Conservation (phyloP, 1,140 invertebrate genomes). For the Halictus rubicundus region DNA sequence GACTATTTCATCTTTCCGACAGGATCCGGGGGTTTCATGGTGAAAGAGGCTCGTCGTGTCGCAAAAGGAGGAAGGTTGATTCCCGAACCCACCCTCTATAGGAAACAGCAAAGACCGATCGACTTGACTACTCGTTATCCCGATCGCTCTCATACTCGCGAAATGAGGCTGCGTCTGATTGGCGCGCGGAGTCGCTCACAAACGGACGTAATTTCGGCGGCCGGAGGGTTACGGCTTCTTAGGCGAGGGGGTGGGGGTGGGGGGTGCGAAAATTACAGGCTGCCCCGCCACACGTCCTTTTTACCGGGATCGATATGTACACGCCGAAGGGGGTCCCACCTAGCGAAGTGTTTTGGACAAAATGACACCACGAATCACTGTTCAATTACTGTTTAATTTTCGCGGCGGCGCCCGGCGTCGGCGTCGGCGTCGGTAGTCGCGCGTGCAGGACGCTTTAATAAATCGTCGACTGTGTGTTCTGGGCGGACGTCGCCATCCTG, state of each 20-base stretch:
- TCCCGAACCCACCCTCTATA: conserved; percentile 21
- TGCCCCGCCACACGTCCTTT: conserved; percentile 59
- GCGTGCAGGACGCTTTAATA: conserved; percentile 7
- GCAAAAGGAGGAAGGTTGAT: background rate
- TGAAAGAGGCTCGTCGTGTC: background rate
- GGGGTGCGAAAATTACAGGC: conserved; percentile 75
- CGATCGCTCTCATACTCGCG: conserved; percentile 67
- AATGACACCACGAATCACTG: conserved; percentile 66
- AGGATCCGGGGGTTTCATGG: background rate
- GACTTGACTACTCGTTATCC: conserved; percentile 68
- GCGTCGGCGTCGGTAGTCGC: background rate
- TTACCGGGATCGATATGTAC: conserved; percentile 64
- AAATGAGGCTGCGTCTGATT: conserved; percentile 62
- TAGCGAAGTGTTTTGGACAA: conserved; percentile 52
- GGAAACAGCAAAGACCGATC: conserved; percentile 34
- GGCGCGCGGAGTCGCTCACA: conserved; percentile 70
- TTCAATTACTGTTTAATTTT: conserved; percentile 62
- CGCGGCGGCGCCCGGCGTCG: background rate
- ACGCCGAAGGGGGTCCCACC: conserved; percentile 36
- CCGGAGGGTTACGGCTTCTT: conserved; percentile 61
- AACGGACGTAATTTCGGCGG: conserved; percentile 74
- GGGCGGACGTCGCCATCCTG: background rate
- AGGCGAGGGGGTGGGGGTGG: conserved; percentile 45
- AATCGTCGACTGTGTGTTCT: conserved; percentile 7
- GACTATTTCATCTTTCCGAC: background rate